Evolutionary conservation across 2,797 vertebrate genomes (phyloP).

Genomic region (Staurois parvus): DNA sequence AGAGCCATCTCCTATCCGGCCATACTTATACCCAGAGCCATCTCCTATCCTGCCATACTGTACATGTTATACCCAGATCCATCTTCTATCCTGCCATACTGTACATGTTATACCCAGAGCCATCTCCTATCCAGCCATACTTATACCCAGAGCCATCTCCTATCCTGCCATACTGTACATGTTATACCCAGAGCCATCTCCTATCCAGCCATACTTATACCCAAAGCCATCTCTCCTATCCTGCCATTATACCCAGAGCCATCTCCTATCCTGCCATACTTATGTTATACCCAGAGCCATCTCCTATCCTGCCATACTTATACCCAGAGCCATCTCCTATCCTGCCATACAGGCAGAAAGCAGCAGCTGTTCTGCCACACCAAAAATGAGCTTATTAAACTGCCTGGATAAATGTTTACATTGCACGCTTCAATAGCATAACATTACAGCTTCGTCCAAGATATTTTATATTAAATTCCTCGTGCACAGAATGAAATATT

Average conservation of each 20-base stretch:
- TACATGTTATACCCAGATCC: neutral
- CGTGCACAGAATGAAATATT: neutral
- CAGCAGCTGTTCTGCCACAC: neutral
- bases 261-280: neutral
- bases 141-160: neutral
- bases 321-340: no score
- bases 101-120: neutral
- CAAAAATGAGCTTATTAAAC: neutral
- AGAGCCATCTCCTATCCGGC: neutral
- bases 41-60: neutral
- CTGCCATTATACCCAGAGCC: neutral
- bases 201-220: neutral
- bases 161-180: neutral
- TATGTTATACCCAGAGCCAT: neutral
- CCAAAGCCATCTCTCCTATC: neutral
- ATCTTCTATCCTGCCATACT: neutral
- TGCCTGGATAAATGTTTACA: neutral
- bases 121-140: neutral
- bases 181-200: neutral
- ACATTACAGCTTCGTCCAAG: neutral
- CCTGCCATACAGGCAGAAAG: neutral
- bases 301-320: neutral
- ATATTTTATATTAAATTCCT: conserved; percentile 3
- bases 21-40: neutral
- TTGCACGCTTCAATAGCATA: neutral